phyloP scores from a whole-genome alignment of 2,888 invertebrate species.

The Quadriops clusia region DNA sequence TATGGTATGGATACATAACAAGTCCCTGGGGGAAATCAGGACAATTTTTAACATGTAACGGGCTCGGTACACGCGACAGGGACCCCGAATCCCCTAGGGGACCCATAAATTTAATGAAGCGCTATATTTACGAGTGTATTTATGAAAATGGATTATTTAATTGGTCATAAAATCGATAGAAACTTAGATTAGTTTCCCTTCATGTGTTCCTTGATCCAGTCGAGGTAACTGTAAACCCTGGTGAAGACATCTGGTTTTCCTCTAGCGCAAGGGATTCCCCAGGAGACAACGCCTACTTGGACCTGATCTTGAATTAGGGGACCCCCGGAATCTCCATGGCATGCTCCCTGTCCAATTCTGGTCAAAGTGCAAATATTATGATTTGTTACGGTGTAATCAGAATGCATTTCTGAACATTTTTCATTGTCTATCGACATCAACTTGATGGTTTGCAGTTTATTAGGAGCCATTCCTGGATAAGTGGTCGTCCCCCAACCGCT shows the following conservation, averaged over 20 bases:
- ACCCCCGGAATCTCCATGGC: conserved; percentile 42
- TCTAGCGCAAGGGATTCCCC: conserved; percentile 37
- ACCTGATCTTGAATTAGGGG: conserved; percentile 41
- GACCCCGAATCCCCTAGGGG: no score
- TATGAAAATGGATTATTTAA: no score
- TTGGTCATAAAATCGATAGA: no score
- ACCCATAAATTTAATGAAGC: no score
- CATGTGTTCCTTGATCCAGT: conserved; percentile 30
- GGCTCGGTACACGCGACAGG: no score
- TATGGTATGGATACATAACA: no score
- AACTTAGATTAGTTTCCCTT: no score
- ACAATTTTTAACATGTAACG: no score
- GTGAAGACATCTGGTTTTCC: conserved; percentile 37
- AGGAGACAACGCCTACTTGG: conserved; percentile 40
- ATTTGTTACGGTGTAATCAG: conserved; percentile 8
- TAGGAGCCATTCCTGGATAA: conserved; percentile 26
- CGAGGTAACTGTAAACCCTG: conserved; percentile 30
- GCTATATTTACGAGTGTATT: no score
- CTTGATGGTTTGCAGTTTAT: conserved; percentile 42
- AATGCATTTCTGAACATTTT: conserved; percentile 34
- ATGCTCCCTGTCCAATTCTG: conserved; percentile 23
- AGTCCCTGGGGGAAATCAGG: no score
- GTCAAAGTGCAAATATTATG: conserved; percentile 22
- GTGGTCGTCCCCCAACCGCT: conserved; percentile 22
- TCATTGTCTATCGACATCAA: conserved; percentile 40